Evolutionary conservation across 2,888 invertebrate genomes (phyloP).

Genomic region (Amblyteles armatorius): DNA sequence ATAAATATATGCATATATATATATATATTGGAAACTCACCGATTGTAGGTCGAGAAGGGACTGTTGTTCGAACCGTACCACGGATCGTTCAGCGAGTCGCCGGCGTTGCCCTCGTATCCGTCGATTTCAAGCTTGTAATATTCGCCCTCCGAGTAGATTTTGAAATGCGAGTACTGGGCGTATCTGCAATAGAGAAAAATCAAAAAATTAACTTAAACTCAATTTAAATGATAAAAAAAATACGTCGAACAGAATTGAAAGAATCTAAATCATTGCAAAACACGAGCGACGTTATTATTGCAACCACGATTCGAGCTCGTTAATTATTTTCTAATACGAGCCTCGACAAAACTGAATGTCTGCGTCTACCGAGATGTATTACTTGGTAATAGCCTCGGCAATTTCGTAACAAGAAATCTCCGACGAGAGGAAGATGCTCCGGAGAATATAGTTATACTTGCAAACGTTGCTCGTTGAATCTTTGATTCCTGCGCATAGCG

Average conservation of each 20-base stretch:
- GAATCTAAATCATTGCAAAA: constrained; percentile 15
- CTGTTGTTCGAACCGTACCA: constrained; percentile 98
- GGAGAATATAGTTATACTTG: background rate
- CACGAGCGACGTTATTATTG: constrained; percentile 22
- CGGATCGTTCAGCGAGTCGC: constrained; percentile 96
- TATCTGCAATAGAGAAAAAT: constrained; percentile 86
- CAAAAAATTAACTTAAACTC: background rate
- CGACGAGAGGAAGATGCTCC: constrained; percentile 40
- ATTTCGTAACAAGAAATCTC: constrained; percentile 36
- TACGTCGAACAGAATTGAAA: constrained; percentile 37
- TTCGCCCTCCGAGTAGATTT: constrained; percentile 96
- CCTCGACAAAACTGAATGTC: background rate
- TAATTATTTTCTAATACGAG: constrained; percentile 15
- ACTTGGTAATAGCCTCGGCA: background rate
- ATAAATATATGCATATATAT: background rate
- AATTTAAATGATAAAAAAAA: background rate
- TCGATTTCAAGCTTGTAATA: constrained; percentile 97
- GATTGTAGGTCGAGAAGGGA: constrained; percentile 96
- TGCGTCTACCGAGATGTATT: background rate
- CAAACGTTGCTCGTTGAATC: background rate
- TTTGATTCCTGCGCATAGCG: no score
- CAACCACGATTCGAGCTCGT: constrained; percentile 7
- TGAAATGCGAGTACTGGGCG: constrained; percentile 96
- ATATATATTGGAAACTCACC: constrained; percentile 85
- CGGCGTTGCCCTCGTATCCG: constrained; percentile 96